Conservation (phyloP, 1,140 invertebrate genomes). For the Danaus plexippus region DNA sequence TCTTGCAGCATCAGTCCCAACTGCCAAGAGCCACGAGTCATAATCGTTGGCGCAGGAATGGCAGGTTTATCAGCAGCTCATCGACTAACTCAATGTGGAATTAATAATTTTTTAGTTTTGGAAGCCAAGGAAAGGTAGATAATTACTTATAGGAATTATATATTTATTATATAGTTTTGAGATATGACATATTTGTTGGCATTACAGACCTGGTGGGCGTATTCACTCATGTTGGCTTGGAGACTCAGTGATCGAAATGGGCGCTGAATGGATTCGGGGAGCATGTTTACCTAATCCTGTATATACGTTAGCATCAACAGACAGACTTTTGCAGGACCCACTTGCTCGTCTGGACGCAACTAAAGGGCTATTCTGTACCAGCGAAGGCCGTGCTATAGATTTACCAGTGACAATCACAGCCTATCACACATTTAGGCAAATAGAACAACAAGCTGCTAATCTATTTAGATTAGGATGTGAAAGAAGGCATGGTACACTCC, state of each 20-base stretch:
- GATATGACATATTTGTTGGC: neutral
- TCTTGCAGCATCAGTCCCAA: constrained; percentile 71
- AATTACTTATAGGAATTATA: neutral
- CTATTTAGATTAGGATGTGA: constrained; percentile 75
- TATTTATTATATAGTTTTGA: constrained; percentile 6
- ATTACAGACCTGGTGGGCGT: constrained; percentile 75
- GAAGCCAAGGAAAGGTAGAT: constrained; percentile 81
- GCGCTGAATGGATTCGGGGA: constrained; percentile 76
- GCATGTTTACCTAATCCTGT: constrained; percentile 77
- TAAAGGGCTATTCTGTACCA: constrained; percentile 75
- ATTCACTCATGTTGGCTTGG: constrained; percentile 83
- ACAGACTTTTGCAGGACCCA: constrained; percentile 74
- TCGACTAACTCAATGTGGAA: constrained; percentile 77
- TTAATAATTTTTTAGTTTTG: constrained; percentile 78
- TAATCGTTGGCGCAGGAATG: constrained; percentile 84
- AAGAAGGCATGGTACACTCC: constrained; percentile 73
- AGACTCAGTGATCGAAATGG: constrained; percentile 81
- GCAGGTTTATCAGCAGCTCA: constrained; percentile 83
- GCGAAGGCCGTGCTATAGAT: constrained; percentile 77
- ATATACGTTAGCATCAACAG: constrained; percentile 77
- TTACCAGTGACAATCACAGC: constrained; percentile 74
- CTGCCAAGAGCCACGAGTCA: constrained; percentile 76
- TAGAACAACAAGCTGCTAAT: constrained; percentile 75
- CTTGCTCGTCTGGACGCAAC: constrained; percentile 63
- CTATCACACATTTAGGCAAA: constrained; percentile 76